phyloP scores from a whole-genome alignment of 2,113 vertebrate species.

The Hypocryptadius cinnamomeus region DNA sequence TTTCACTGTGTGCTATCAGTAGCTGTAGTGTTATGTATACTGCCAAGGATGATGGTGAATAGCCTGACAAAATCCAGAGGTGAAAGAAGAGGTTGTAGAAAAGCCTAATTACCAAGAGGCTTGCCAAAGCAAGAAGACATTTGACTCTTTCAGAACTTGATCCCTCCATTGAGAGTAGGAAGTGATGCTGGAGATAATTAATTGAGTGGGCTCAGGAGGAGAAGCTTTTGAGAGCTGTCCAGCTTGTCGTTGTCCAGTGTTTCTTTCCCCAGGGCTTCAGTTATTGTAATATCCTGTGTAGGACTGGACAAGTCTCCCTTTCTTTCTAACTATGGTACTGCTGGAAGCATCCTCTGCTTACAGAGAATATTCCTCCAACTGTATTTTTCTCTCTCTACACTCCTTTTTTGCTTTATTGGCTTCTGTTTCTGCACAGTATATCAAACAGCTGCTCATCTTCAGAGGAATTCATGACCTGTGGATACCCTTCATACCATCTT shows the following conservation, averaged over 20 bases:
- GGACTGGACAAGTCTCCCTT: background rate
- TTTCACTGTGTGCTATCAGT: background rate
- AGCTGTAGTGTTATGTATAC: background rate
- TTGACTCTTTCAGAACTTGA: background rate
- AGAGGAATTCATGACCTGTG: background rate
- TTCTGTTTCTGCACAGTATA: background rate
- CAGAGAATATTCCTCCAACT: background rate
- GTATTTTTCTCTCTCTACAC: background rate
- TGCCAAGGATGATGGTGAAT: background rate
- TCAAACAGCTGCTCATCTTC: background rate
- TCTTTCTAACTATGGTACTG: background rate
- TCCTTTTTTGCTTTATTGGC: background rate
- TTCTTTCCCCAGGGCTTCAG: background rate
- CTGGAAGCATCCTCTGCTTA: background rate
- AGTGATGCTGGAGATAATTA: background rate
- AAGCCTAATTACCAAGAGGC: background rate
- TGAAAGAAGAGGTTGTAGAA: background rate
- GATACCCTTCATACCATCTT: background rate
- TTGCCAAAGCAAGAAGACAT: background rate
- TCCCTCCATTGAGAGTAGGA: background rate
- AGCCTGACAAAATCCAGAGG: background rate
- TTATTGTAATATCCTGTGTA: background rate
- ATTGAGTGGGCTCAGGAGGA: background rate
- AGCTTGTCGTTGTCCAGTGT: background rate
- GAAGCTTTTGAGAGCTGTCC: background rate